These are phyloP conservation scores for Drepana falcataria DNA, from an alignment of 2,888 invertebrate species.

Conservation along the genomic window DNA sequence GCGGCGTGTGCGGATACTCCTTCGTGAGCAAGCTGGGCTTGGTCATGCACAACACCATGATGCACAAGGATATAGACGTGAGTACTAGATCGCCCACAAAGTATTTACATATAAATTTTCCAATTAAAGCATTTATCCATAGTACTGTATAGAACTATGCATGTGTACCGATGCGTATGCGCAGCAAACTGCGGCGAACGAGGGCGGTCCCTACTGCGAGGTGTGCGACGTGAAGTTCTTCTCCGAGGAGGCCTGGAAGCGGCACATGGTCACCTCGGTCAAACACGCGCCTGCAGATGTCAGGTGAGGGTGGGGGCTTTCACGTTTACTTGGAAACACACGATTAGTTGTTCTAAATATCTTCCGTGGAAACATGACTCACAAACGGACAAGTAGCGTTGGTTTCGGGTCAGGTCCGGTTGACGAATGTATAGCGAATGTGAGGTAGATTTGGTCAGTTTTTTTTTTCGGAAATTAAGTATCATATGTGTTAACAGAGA, in stretches of 20 bases:
- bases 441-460: no score
- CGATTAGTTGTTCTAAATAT: no score
- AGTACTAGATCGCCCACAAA: conserved; percentile 9
- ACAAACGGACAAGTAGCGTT: no score
- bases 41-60: conserved; percentile 63
- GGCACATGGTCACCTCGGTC: conserved; percentile 63
- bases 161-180: conserved; percentile 12
- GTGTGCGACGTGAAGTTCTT: conserved; percentile 62
- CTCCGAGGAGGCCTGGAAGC: conserved; percentile 54
- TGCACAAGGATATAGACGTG: conserved; percentile 57
- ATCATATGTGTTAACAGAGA: no score
- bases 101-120: no score
- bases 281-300: conserved; percentile 25
- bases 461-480: no score
- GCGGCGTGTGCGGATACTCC: conserved; percentile 65
- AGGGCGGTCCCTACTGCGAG: conserved; percentile 49
- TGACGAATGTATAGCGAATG: no score
- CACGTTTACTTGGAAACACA: no score
- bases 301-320: not conserved
- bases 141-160: conserved; percentile 7
- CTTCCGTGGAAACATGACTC: no score
- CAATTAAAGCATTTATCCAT: not conserved
- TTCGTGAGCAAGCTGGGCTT: conserved; percentile 67
- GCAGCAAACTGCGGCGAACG: conserved; percentile 8
- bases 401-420: no score